Base-by-base conservation (phyloP, 2,888 invertebrate genomes). In the Tryphoninae sp. region DNA sequence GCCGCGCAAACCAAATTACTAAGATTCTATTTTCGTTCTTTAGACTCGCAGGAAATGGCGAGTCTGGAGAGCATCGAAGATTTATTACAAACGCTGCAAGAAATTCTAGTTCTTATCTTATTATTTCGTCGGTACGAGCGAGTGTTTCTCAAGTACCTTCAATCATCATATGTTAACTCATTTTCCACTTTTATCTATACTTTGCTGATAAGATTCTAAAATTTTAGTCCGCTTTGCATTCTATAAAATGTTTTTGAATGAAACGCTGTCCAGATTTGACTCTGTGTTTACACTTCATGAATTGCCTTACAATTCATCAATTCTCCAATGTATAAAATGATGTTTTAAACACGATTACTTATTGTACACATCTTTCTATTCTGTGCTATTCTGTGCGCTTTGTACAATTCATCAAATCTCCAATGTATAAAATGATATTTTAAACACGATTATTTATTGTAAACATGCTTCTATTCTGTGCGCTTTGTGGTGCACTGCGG, bases 111-210 rank as follows among this genome's bases (percentile, higher is more conserved):
- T 6, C 23, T 71, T 23, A 71, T 71, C 49, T n/a, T 3, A n/a
- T 68, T 68, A 68, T 53, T 53, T 8, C 33, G 26, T n/a, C 22
- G 53, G n/a, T 42, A n/a, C 33, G 53, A 26, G 1, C 58, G 65
- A 65, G 65, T 65, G 65, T 65, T 65, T 58, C 26, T 65, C 58
- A 42, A 75, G 74, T 58, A 58, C 42, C 2, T 55, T 13, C 19
- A 11, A 42, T 55, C 42, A 40, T 53, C 55, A 16, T 53, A 23
- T 33, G 51, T n/a, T 68, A 53, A 16, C n/a, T 16, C 26, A 53
- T 9, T 53, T 8, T 11, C 49, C 1, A 45, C 7, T 45, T 9
- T 45, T 26, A 53, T 68, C 23, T 68, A 9, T 61, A 13, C 16
- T 26, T 49, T 26, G 16, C 22, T 13, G 22, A 49, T 33, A 33